Base-by-base conservation (phyloP, 2,797 vertebrate species). In the Miichthys miiuy region DNA sequence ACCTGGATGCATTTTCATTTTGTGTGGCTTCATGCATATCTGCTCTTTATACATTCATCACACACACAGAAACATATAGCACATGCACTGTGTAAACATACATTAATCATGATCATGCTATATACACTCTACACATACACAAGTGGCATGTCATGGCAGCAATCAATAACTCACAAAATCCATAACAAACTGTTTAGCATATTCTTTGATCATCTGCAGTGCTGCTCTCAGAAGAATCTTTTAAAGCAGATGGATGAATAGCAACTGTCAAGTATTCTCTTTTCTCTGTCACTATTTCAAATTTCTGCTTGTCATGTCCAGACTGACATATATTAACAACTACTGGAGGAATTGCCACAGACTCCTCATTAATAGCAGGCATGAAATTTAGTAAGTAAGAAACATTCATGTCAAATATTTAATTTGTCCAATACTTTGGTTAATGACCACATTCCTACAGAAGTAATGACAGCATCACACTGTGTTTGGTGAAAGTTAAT, bases 111-210 rank as follows among this genome's bases (percentile, higher is more conserved):
- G 63, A 51, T 47, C 17, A 16, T 30, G 63, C 42, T 71, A 60
- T 74, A 44, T 42, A 71, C 23, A 70, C 62, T 77, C 60, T 75
- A 17, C 42, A 27, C 41, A 64, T 81, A 69, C 80, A 84, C 73
- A 75, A 79, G 78, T 84, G 72, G 77, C 64, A 74, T 69, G 11
- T 73, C 48, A 60, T 21, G 27, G 30, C 38, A 55, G 44, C 27
- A 68, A 87, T 89, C 90, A 89, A 90, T 91, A 82, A 21, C 47
- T 72, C 41, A 71, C 34, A 72, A 89, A 88, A 88, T 86, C 86
- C 38, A 89, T 88, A 80, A 47, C 12, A 64, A 87, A 60, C 73
- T 64, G 51, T 76, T 90, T 78, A 81, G 76, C 78, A 88, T 88
- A 75, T 84, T 73, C 72, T 75, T 80, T 82, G 61, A 85, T 82